Evolutionary conservation across 2,113 vertebrate genomes (phyloP), one percentile per base, ranked within the genome.

Genomic region (Addax nasomaculatus): DNA sequence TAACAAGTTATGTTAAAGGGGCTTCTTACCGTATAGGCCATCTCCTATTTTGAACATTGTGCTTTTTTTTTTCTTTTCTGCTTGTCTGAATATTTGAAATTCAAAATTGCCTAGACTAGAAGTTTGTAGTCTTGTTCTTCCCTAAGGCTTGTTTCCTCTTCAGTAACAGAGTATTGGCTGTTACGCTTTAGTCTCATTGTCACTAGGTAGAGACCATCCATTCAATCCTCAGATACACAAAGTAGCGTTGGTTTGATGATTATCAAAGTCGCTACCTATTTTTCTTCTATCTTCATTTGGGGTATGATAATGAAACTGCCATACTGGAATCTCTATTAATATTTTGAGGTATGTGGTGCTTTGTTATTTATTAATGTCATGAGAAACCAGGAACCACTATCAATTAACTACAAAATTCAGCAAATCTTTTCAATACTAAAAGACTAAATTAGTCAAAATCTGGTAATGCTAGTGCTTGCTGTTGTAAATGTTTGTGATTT

Each of bases 401-500:
- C 89, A 43, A 90, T 89, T 87, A 92, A 76, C 62, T 85, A 58
- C 30, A 86, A 70, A 89, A 96, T 92, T 51, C 43, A 89, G 43
- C 67, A 95, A 49, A 70, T 25, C 27, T 79, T 95, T 90, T 89
- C 90, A 70, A 95, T 89, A 49, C 60, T 95, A 62, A 95, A 97
- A 84, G 47, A 95, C 33, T 78, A 91, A 89, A 55, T 95, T 62
- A 64, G 88, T 92, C 70, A 85, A 93, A 86, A 93, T 80, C 81
- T 85, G 78, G 11, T 95, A 67, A 90, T 94, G 45, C 25, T 81
- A 57, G 27, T 88, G 90, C 88, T 96, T 90, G 39, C 88, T 92
- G 17, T 95, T 96, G 21, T 96, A 94, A 53, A 89, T 64, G 87
- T 96, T 93, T 83, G 87, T 25, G 70, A 64, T 86, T 96, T 97